phyloP scores from a whole-genome alignment of 2,888 invertebrate species.

The Aphidoletes aphidimyza region DNA sequence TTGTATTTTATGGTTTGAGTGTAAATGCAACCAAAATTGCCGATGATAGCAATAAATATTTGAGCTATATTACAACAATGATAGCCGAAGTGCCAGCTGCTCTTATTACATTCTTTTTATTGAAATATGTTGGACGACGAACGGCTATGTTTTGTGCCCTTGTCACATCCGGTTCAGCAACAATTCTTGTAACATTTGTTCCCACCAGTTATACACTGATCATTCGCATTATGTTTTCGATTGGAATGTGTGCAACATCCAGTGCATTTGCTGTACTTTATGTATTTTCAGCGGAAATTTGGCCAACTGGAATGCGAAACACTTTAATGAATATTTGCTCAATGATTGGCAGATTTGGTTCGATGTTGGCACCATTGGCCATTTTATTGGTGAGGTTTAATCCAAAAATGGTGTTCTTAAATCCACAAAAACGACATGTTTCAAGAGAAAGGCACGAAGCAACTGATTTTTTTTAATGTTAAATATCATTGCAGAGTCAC shows the following conservation, averaged over 20 bases:
- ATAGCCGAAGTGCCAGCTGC: conserved; percentile 79
- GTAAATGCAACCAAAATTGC: conserved; percentile 79
- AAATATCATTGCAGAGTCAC: conserved; percentile 60
- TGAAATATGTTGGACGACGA: conserved; percentile 74
- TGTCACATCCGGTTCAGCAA: conserved; percentile 68
- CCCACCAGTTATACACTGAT: background rate
- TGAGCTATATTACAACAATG: conserved; percentile 74
- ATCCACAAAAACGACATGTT: background rate
- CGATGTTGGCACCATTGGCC: conserved; percentile 34
- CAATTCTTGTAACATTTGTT: conserved; percentile 20
- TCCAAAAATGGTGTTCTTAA: no score
- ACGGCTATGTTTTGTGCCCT: conserved; percentile 73
- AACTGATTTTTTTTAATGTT: background rate
- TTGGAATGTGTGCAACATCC: conserved; percentile 71
- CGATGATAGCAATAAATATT: conserved; percentile 74
- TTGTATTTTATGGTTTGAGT: conserved; percentile 83
- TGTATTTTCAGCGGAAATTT: conserved; percentile 73
- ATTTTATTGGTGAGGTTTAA: conserved; percentile 57
- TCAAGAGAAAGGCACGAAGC: no score
- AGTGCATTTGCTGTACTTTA: conserved; percentile 72
- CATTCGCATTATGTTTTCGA: conserved; percentile 61
- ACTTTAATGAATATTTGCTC: conserved; percentile 64
- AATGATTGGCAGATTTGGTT: conserved; percentile 52
- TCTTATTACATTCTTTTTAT: conserved; percentile 71
- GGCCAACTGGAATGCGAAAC: conserved; percentile 72